Evolutionary conservation across 30 jellyfish, hydroid and myxozoan species (phyloP).

Genomic region (Pelagia noctiluca): DNA sequence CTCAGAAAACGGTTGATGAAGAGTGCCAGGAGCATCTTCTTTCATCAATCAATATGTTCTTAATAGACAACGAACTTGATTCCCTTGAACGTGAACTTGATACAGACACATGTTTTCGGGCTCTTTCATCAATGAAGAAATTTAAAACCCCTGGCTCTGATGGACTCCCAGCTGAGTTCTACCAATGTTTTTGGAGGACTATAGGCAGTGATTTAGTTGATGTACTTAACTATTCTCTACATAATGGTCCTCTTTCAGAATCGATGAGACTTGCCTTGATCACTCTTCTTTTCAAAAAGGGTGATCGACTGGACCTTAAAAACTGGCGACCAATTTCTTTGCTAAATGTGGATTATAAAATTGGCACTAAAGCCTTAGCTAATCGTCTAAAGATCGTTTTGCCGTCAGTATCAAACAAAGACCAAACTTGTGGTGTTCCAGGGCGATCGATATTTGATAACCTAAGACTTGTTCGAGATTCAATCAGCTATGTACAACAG

Average conservation of each 20-base stretch:
- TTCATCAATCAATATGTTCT: background rate
- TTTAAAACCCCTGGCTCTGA: constrained; percentile 53
- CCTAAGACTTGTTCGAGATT: too few relatives aligned
- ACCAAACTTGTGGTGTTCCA: too few relatives aligned
- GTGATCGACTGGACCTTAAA: background rate
- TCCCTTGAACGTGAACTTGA: constrained; percentile 18
- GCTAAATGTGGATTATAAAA: too few relatives aligned
- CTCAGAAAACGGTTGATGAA: background rate
- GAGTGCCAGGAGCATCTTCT: background rate
- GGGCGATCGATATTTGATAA: too few relatives aligned
- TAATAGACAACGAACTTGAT: background rate
- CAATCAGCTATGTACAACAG: background rate
- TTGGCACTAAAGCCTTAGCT: too few relatives aligned
- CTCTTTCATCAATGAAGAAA: constrained; percentile 10
- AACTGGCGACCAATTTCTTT: too few relatives aligned
- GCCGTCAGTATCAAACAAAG: too few relatives aligned
- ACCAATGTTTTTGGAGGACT: constrained; percentile 9
- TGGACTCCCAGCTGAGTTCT: constrained; percentile 43
- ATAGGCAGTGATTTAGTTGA: background rate
- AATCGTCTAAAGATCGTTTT: too few relatives aligned
- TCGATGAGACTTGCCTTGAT: constrained; percentile 5
- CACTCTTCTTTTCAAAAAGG: background rate
- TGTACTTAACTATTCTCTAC: constrained; percentile 20
- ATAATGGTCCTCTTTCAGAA: too few relatives aligned
- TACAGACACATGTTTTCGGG: background rate